Percentiles rank a stretch among this genome's conserved stretches.
These are phyloP conservation scores for Beris morrisii DNA, from an alignment of 2,888 invertebrate species.

Conservation along the genomic window DNA sequence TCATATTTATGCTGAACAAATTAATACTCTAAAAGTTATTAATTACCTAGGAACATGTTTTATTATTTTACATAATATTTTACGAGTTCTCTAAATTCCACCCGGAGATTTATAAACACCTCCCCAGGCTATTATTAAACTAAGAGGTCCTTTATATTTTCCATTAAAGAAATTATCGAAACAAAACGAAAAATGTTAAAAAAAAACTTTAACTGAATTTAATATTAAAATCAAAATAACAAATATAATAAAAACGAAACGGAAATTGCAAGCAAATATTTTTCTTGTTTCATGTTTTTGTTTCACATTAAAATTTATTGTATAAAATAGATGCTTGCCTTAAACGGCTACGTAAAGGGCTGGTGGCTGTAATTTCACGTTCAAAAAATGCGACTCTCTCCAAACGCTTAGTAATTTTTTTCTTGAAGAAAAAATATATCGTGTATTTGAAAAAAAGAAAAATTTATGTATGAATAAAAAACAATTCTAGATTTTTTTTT, in stretches of 20 bases:
- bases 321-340: slow-evolving; percentile 39
- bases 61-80: too few species aligned
- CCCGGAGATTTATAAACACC: neutral
- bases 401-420: slow-evolving; percentile 41
- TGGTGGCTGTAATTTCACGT: slow-evolving; percentile 37
- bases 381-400: slow-evolving; percentile 41
- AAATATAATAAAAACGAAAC: slow-evolving; percentile 8
- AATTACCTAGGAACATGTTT: too few species aligned
- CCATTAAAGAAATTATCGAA: neutral
- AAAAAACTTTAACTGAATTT: slow-evolving; percentile 5
- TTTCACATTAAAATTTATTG: neutral
- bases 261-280: slow-evolving; percentile 13
- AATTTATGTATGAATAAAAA: neutral
- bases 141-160: neutral
- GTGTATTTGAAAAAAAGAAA: neutral
- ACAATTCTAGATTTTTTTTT: neutral
- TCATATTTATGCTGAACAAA: too few species aligned
- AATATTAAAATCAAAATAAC: slow-evolving; percentile 17
- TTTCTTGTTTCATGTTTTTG: neutral
- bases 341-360: slow-evolving; percentile 41
- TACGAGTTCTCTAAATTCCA: too few species aligned
- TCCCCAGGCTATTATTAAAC: neutral
- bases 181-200: neutral
- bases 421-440: slow-evolving; percentile 37
- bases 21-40: too few species aligned